phyloP scores from a whole-genome alignment of 1,140 invertebrate genomes.

The Leptopilina clavipes region DNA sequence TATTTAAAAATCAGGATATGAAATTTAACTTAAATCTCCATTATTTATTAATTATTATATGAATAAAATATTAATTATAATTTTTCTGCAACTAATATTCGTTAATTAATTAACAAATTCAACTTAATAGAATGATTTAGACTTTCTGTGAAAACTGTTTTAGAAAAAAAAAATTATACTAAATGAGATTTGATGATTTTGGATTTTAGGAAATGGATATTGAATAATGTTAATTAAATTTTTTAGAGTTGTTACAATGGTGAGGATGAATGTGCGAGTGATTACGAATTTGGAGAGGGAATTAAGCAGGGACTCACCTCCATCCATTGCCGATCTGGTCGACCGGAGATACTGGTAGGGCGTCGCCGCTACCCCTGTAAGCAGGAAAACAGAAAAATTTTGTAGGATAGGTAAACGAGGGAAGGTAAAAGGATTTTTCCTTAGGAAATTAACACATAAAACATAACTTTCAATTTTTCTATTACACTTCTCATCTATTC shows the following conservation, averaged over 20 bases:
- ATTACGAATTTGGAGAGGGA: conserved; percentile 46
- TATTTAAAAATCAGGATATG: too few relatives aligned
- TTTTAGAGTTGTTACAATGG: not conserved
- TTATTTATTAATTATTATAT: too few relatives aligned
- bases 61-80: too few relatives aligned
- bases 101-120: too few relatives aligned
- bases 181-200: not conserved
- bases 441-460: not conserved
- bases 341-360: conserved; percentile 73
- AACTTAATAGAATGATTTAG: too few relatives aligned
- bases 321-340: conserved; percentile 75
- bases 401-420: conserved; percentile 64
- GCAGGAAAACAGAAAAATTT: conserved; percentile 67
- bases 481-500: not conserved
- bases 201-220: not conserved
- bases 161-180: not conserved
- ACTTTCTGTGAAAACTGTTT: too few relatives aligned
- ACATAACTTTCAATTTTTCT: not conserved
- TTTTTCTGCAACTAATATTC: too few relatives aligned
- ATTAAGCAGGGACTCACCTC: conserved; percentile 74
- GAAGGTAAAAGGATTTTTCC: conserved; percentile 51
- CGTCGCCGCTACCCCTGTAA: conserved; percentile 74
- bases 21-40: too few relatives aligned
- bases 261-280: conserved; percentile 37
- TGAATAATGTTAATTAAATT: conserved; percentile 8